Evolutionary conservation across 2,888 invertebrate genomes (phyloP).

Genomic region (Diarsia brunnea): DNA sequence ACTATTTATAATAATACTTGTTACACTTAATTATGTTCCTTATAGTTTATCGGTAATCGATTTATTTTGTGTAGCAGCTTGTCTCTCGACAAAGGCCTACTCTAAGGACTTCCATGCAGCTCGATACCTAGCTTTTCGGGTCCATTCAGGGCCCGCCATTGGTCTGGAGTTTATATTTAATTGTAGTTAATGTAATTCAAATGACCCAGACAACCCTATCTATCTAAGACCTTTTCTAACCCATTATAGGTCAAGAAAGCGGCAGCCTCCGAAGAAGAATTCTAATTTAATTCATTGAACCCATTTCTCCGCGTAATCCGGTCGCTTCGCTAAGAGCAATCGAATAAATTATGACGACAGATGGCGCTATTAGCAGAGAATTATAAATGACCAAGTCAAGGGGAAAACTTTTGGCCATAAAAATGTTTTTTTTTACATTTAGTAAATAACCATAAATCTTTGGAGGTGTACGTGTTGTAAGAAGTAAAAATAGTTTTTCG

Average conservation of each 20-base stretch:
- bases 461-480: not conserved
- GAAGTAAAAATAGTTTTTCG: conserved; percentile 2
- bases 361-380: conserved; percentile 57
- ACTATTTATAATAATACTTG: no score
- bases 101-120: no score
- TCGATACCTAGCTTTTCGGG: no score
- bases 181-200: not conserved
- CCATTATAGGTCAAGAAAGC: conserved; percentile 38
- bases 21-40: no score
- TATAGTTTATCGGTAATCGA: no score
- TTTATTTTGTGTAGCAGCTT: no score
- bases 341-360: conserved; percentile 58
- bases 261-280: conserved; percentile 36
- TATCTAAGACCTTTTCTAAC: not conserved
- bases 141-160: no score
- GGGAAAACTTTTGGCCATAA: conserved; percentile 30
- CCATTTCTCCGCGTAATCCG: conserved; percentile 50
- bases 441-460: conserved; percentile 5
- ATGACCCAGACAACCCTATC: conserved; percentile 1
- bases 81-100: no score
- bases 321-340: conserved; percentile 39
- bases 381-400: conserved; percentile 38
- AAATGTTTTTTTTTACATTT: conserved; percentile 14
- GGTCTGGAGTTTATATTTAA: no score
- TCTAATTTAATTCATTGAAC: conserved; percentile 52